Evolutionary conservation across 2,888 invertebrate species (phyloP), one percentile per base, ranked within the genome.

Genomic region (Ariolimax columbianus): DNA sequence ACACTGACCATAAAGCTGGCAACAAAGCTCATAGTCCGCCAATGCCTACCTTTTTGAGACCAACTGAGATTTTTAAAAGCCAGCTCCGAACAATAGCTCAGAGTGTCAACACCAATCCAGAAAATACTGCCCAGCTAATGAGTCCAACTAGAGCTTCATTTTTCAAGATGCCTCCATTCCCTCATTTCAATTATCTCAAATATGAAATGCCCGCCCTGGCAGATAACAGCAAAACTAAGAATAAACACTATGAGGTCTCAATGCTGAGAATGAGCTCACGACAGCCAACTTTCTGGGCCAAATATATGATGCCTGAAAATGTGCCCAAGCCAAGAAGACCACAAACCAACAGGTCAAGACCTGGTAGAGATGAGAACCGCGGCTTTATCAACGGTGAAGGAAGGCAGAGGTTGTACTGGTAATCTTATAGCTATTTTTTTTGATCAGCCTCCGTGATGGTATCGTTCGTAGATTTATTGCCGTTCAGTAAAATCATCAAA

Each of bases 41-140:
- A 30, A 40, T 19, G 30, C 75, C 75, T 47, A 75, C 75, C 30
- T 75, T 75, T 47, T 51, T 75, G 75, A 47, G 30, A 47, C 75
- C 75, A 75, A 75, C 75, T 30, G 75, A 75, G 47, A 4, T 75
- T 1, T 43, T 30, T 33, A 43, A 30, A 17, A 23, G 26, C 30
- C 33, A 11, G 30, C 0, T 14, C 23, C 0, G 1, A n/a, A 47
- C 47, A 14, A 14, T 17, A 19, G 30, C 6, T 47, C n/a, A 47
- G 17, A 30, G 47, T 47, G 6, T 1, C 47, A n/a, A 14, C 30
- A 43, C 11, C 0, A 47, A 75, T 30, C 30, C 47, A 26, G 47
- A 36, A 72, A 40, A 6, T 23, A 4, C 43, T 40, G 26, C 43
- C 6, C 6, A n/a, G 7, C 40, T 4, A 72, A 40, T n/a, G 40